Conservation (phyloP, 2,113 vertebrate genomes). For the Vanacampus margaritifer region DNA sequence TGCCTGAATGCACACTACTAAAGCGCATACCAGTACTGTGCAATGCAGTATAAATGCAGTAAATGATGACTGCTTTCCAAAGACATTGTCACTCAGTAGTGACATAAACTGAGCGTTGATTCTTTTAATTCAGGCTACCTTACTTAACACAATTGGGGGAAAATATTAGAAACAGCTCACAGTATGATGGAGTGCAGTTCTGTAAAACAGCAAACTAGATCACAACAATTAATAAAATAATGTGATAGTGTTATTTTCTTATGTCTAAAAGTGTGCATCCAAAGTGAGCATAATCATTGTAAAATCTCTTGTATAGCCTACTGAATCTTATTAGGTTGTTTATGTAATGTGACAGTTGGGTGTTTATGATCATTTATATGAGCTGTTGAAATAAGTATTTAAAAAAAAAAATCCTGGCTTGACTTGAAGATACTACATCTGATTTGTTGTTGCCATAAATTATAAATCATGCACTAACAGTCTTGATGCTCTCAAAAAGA, state of each 20-base stretch:
- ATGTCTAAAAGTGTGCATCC: background rate
- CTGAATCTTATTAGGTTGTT: background rate
- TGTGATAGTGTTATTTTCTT: background rate
- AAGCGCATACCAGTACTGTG: background rate
- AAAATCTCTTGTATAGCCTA: background rate
- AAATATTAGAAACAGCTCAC: background rate
- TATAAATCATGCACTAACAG: constrained; percentile 7
- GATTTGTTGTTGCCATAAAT: constrained; percentile 8
- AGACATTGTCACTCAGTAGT: no score
- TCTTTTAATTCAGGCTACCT: background rate
- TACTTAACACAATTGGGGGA: background rate
- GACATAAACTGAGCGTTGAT: no score
- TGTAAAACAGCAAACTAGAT: background rate
- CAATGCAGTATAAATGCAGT: background rate
- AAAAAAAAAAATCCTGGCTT: background rate
- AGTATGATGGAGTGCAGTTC: background rate
- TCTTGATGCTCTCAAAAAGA: constrained; percentile 3
- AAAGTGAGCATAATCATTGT: background rate
- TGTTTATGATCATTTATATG: background rate
- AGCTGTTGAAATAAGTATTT: background rate
- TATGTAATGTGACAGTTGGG: background rate
- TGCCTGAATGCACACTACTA: background rate
- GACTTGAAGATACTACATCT: background rate
- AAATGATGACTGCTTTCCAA: no score
- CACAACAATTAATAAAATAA: background rate